A percentile compares a stretch with the other conserved stretches of the same genome.
Evolutionary conservation across 2,113 vertebrate genomes (phyloP).

Genomic region (Otolemur garnettii): DNA sequence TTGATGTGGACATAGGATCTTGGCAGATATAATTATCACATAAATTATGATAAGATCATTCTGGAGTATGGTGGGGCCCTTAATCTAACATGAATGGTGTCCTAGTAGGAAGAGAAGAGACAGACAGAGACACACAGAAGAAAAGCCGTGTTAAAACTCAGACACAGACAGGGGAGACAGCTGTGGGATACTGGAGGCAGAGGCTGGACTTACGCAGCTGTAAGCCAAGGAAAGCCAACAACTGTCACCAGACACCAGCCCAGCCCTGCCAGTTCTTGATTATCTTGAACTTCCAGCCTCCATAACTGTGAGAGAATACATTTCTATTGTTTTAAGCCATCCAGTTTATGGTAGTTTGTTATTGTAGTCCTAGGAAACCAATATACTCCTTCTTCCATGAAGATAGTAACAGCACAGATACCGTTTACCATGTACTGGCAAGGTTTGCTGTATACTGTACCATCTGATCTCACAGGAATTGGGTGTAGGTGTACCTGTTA

Average conservation of each 20-base stretch:
- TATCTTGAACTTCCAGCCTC: not conserved
- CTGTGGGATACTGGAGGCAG: not conserved
- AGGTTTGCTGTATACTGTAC: not conserved
- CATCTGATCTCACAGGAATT: not conserved
- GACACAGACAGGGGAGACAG: not conserved
- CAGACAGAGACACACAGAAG: not conserved
- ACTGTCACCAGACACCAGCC: not conserved
- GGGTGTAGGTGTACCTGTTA: not conserved
- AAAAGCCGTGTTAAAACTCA: not conserved
- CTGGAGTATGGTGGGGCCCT: not conserved
- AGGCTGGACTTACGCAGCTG: not conserved
- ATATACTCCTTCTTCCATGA: fast-evolving
- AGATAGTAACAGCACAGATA: not conserved
- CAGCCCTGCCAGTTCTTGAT: not conserved
- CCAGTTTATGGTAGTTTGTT: not conserved
- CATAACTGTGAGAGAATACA: not conserved
- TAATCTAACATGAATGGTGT: not conserved
- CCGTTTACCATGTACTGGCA: not conserved
- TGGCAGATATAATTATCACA: not conserved
- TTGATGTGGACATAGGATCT: constrained; percentile 1
- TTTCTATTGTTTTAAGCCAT: not conserved
- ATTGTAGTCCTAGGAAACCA: not conserved
- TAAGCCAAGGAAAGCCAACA: not conserved
- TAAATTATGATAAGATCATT: not conserved
- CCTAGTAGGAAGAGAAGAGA: not conserved